phyloP scores from a whole-genome alignment of 2,113 vertebrate genomes.

The Rhabdomys dilectus region DNA sequence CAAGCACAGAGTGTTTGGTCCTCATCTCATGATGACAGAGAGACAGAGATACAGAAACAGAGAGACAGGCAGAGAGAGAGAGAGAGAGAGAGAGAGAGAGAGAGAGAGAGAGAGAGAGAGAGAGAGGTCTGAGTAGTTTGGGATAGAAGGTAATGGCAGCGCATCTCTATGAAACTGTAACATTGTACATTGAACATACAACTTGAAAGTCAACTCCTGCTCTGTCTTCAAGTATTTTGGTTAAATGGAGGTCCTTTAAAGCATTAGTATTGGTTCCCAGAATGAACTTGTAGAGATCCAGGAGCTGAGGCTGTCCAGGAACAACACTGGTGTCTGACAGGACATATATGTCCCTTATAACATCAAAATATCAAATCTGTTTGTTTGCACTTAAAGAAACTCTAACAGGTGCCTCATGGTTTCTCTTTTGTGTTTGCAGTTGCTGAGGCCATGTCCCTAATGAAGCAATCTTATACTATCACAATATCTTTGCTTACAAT shows the following conservation, averaged over 20 bases:
- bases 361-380: neutral
- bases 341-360: neutral
- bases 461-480: neutral
- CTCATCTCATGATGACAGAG: neutral
- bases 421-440: neutral
- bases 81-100: no score
- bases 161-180: neutral
- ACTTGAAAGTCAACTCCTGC: neutral
- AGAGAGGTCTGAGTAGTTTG: neutral
- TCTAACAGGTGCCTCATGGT: neutral
- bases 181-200: neutral
- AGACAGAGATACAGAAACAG: no score
- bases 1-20: neutral
- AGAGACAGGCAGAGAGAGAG: no score
- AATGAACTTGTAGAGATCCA: neutral
- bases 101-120: no score
- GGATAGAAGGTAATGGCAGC: neutral
- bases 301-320: neutral
- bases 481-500: conserved; percentile 31
- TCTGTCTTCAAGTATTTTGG: neutral
- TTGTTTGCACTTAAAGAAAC: neutral
- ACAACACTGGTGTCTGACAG: neutral
- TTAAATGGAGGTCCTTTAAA: neutral
- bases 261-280: neutral
- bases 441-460: neutral